A percentile compares a stretch with the other conserved stretches of the same genome.
phyloP scores from a whole-genome alignment of 2,797 vertebrate species.

The Sebastes nivosus region DNA sequence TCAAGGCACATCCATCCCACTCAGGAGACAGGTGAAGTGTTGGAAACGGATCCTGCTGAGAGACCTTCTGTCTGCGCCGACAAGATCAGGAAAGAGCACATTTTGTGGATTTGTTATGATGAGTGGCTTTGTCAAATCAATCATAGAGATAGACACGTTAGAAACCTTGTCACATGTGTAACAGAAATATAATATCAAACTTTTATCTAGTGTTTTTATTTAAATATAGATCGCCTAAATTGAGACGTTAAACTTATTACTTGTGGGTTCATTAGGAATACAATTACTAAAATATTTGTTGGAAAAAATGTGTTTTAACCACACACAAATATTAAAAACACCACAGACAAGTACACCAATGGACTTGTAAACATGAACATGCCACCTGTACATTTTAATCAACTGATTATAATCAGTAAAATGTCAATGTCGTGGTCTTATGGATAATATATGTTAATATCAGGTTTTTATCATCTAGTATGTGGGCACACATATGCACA shows the following conservation, averaged over 20 bases:
- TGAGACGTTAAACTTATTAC: neutral
- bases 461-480: neutral
- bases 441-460: neutral
- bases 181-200: neutral
- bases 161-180: neutral
- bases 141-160: neutral
- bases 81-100: conserved; percentile 26
- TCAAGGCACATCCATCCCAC: conserved; percentile 48
- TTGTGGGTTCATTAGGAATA: neutral
- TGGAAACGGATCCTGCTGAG: conserved; percentile 41
- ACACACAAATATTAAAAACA: neutral
- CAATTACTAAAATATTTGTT: neutral
- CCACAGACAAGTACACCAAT: neutral
- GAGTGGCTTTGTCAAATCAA: conserved; percentile 22
- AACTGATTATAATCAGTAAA: neutral
- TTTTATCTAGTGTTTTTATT: neutral
- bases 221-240: neutral
- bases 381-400: neutral
- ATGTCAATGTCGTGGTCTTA: neutral
- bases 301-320: neutral
- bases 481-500: neutral
- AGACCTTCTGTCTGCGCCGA: conserved; percentile 52
- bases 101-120: conserved; percentile 35
- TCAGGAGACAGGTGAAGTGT: conserved; percentile 51
- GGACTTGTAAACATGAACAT: neutral